Base-by-base conservation (phyloP, 1,140 invertebrate genomes). In the Drosophila orena region DNA sequence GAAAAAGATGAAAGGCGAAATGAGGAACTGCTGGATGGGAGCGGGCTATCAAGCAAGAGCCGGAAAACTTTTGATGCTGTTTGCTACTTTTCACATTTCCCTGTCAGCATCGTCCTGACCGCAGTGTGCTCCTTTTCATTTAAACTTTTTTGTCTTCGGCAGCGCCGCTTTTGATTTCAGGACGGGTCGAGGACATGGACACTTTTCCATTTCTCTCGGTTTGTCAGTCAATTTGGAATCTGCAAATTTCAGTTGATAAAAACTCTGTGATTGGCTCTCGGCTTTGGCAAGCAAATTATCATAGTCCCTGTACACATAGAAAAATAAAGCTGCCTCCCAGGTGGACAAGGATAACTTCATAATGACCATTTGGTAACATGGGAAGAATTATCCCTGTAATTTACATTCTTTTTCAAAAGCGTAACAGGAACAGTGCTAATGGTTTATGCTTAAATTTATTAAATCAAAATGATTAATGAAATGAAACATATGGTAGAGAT, bases 201-300 rank as follows among this genome's bases (percentile, higher is more conserved):
- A 59, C 66, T 56, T 79, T 64, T 44, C 12, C 46, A 53, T 53
- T 58, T 65, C 40, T 52, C 38, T 75, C 53, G 58, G 68, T 74
- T 46, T 70, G 77, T 66, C 81, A 85, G 75, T 78, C 83, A 81
- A 91, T 91, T 90, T 24, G 24, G 24, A 24, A 24, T 88, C 64
- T 69, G 60, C 44, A 77, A 70, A 85, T 91, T 91, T 80, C 85
- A 91, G 81, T 88, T 91, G 81, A 91, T 91, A 90, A 88, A 77
- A 91, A 91, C 69, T 91, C 69, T 85, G 90, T 85, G 90, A 91
- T 91, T 91, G 90, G 90, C 71, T 85, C 66, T 52, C 44, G 53
- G 42, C 40, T 44, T 49, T 73, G 42, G 17, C 11, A 37, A 58
- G 22, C 37, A 79, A 71, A 91, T 90, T 86, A 78, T 81, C 78